A percentile compares a stretch with the other conserved stretches of the same genome.
phyloP scores from a whole-genome alignment of 2,797 vertebrate genomes.

The Lutjanus argentimaculatus region DNA sequence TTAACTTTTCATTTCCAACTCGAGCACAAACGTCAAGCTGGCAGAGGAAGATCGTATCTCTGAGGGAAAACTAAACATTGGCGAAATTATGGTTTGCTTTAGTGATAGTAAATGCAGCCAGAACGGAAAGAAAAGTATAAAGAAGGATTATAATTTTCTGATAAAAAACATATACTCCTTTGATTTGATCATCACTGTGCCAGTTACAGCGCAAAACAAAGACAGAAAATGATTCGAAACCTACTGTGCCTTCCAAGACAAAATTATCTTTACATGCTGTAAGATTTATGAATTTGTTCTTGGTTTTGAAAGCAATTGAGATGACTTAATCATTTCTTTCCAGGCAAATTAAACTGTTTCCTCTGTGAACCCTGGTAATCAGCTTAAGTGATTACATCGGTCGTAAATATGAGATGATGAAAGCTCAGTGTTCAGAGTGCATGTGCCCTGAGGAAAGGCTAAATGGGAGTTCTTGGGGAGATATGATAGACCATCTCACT shows the following conservation, averaged over 20 bases:
- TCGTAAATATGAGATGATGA: conserved; percentile 83
- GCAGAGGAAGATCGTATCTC: conserved; percentile 71
- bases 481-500: conserved; percentile 72
- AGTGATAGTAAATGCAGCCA: conserved; percentile 67
- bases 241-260: conserved; percentile 68
- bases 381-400: conserved; percentile 82
- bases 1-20: conserved; percentile 70
- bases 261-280: conserved; percentile 75
- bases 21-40: conserved; percentile 67
- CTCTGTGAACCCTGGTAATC: conserved; percentile 84
- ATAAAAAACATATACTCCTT: conserved; percentile 70
- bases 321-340: conserved; percentile 78
- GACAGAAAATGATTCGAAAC: conserved; percentile 61
- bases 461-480: conserved; percentile 64
- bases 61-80: conserved; percentile 78
- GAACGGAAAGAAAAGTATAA: conserved; percentile 66
- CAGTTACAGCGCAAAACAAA: conserved; percentile 66
- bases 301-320: conserved; percentile 80
- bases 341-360: conserved; percentile 83
- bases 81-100: conserved; percentile 70
- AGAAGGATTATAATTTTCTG: conserved; percentile 65
- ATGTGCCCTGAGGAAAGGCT: conserved; percentile 64
- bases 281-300: conserved; percentile 82
- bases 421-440: conserved; percentile 69
- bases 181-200: conserved; percentile 62